Conservation (phyloP, 1,140 invertebrate genomes). For the Macrosteles quadrilineatus region DNA sequence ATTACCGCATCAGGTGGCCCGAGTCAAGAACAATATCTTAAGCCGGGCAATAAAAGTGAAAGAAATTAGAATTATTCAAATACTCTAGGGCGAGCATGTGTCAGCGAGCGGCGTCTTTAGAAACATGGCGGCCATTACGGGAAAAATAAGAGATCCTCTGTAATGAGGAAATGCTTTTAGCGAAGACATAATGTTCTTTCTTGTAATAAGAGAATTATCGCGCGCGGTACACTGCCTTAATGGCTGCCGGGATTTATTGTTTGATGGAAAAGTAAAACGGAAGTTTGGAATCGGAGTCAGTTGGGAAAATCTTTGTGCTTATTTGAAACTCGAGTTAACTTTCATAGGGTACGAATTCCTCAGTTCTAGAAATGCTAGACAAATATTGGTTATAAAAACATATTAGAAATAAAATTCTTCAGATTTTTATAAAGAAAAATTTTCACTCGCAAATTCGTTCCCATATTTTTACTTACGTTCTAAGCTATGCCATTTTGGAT, state of each 20-base stretch:
- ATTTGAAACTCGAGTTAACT: too few relatives aligned
- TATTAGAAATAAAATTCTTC: too few relatives aligned
- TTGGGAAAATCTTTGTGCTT: too few relatives aligned
- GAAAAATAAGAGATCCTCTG: conserved; percentile 25
- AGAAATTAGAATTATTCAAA: conserved; percentile 27
- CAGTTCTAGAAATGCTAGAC: too few relatives aligned
- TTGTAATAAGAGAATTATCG: conserved; percentile 26
- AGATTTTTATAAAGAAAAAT: too few relatives aligned
- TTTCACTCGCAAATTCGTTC: too few relatives aligned
- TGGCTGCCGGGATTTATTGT: conserved; percentile 14
- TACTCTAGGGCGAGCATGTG: conserved; percentile 17
- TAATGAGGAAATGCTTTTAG: conserved; percentile 37
- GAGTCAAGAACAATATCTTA: conserved; percentile 26
- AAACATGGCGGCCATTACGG: conserved; percentile 14
- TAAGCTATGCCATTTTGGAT: too few relatives aligned
- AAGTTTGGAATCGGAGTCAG: background rate
- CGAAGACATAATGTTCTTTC: conserved; percentile 16
- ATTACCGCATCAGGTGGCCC: conserved; percentile 17
- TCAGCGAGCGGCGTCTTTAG: background rate
- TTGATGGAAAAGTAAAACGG: conserved; percentile 16
- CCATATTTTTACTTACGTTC: too few relatives aligned
- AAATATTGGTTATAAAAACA: too few relatives aligned
- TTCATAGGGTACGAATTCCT: too few relatives aligned
- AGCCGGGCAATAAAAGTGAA: conserved; percentile 23
- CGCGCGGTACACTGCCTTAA: conserved; percentile 10